Conservation (phyloP, 1,140 invertebrate species). For the Pseudomyrmex flavicornis region DNA sequence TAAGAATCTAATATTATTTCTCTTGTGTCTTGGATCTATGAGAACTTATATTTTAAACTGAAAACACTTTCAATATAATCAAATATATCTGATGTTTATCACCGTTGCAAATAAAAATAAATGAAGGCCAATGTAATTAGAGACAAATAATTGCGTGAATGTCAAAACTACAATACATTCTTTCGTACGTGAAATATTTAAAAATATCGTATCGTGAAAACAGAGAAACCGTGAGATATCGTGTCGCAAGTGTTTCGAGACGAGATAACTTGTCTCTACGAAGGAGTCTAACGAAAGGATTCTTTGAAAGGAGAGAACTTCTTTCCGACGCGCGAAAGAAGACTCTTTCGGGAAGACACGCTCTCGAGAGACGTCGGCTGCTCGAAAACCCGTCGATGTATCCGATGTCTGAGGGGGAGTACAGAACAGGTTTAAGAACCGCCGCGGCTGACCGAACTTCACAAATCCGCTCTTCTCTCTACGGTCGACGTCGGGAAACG, state of each 20-base stretch:
- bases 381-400: slow-evolving; percentile 71
- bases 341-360: slow-evolving; percentile 44
- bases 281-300: slow-evolving; percentile 13
- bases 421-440: slow-evolving; percentile 72
- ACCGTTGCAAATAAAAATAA: not conserved
- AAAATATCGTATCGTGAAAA: not conserved
- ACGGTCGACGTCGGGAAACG: slow-evolving; percentile 45
- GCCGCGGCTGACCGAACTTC: slow-evolving; percentile 67
- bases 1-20: not conserved
- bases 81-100: not conserved
- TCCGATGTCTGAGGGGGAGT: slow-evolving; percentile 70
- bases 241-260: not conserved
- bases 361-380: slow-evolving; percentile 50
- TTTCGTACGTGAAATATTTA: not conserved
- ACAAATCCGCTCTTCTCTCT: slow-evolving; percentile 65
- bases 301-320: not conserved
- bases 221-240: slow-evolving; percentile 3
- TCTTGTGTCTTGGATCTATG: slow-evolving; percentile 7
- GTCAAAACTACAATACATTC: not conserved
- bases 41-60: not conserved
- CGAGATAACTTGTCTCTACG: slow-evolving; percentile 6
- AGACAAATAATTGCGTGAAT: not conserved
- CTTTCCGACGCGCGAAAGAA: slow-evolving; percentile 11
- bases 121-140: not conserved
- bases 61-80: not conserved